Base-by-base conservation (phyloP, 2,888 invertebrate genomes). In the Camponotus fellah region DNA sequence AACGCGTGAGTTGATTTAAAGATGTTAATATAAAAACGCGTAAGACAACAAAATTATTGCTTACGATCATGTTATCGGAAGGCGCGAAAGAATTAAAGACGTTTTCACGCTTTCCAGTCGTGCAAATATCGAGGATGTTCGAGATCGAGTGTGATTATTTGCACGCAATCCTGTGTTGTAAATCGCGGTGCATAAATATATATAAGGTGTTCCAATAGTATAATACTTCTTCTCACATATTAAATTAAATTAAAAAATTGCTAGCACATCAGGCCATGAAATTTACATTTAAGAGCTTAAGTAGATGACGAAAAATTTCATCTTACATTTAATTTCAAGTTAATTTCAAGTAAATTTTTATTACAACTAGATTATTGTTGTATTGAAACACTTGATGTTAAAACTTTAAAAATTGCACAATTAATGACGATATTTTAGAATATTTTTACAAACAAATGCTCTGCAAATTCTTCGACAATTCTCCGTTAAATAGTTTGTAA, bases 21-120 rank as follows among this genome's bases (percentile, higher is more conserved):
- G 5, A n/a, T n/a, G 32, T 21, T 2, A 21, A n/a, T 46, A 9
- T 62, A 64, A 75, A 64, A 46, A 46, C 14, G 21, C 62, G 0
- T 21, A 14, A 46, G 64, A 46, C 9, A 49, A 46, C 75, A 64
- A 75, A 64, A 75, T 64, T 75, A 64, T 46, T 43, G 32, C n/a
- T 64, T 14, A 37, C 46, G 43, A n/a, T 17, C 26, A 10, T 12
- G 58, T n/a, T 46, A 43, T 62, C 6, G 60, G n/a, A 26, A 4
- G 14, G 32, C 4, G n/a, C 12, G 32, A 46, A 37, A 64, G 46
- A 26, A 72, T 72, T 72, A 72, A 56, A 10, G 43, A 75, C 14
- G 21, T 64, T 75, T 75, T 75, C 21, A 75, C 14, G 46, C 75
- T 75, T 46, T 75, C 62, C n/a, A 43, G 32, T 37, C 62, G 32